A percentile compares a stretch with the other conserved stretches of the same genome.
phyloP scores from a whole-genome alignment of 1,140 invertebrate species.

The Hermetia illucens region DNA sequence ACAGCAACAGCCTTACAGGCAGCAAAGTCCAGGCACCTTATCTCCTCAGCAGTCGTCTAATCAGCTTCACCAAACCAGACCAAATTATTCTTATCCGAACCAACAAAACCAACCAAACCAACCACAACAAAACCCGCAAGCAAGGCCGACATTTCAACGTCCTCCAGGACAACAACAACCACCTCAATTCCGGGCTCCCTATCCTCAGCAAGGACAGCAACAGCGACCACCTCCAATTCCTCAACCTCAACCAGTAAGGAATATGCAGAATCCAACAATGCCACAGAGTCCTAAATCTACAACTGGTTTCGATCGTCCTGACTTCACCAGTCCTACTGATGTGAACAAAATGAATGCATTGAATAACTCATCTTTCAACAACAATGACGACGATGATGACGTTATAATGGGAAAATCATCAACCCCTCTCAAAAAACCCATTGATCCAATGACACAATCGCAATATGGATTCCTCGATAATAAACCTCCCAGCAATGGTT shows the following conservation, averaged over 20 bases:
- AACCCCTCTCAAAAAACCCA: slow-evolving; percentile 16
- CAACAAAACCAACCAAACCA: slow-evolving; percentile 20
- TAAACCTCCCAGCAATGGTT: too few relatives aligned
- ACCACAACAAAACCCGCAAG: slow-evolving; percentile 8
- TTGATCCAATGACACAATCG: not conserved
- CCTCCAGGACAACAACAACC: slow-evolving; percentile 12
- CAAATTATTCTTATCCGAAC: not conserved
- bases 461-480: not conserved
- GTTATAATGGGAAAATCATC: slow-evolving; percentile 25
- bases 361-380: slow-evolving; percentile 5
- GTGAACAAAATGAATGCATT: slow-evolving; percentile 6
- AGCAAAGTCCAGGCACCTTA: slow-evolving; percentile 20
- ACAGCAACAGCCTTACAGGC: slow-evolving; percentile 22
- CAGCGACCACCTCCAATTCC: slow-evolving; percentile 17
- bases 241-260: too few relatives aligned
- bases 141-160: slow-evolving; percentile 20
- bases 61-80: not conserved
- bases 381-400: slow-evolving; percentile 24
- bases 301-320: too few relatives aligned
- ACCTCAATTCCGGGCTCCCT: slow-evolving; percentile 17
- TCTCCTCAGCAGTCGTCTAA: slow-evolving; percentile 12
- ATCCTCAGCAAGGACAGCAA: slow-evolving; percentile 18
- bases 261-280: too few relatives aligned
- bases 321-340: slow-evolving; percentile 11
- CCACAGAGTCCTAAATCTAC: too few relatives aligned